phyloP scores from a whole-genome alignment of 2,113 vertebrate species.

The Tylochromis polylepis region DNA sequence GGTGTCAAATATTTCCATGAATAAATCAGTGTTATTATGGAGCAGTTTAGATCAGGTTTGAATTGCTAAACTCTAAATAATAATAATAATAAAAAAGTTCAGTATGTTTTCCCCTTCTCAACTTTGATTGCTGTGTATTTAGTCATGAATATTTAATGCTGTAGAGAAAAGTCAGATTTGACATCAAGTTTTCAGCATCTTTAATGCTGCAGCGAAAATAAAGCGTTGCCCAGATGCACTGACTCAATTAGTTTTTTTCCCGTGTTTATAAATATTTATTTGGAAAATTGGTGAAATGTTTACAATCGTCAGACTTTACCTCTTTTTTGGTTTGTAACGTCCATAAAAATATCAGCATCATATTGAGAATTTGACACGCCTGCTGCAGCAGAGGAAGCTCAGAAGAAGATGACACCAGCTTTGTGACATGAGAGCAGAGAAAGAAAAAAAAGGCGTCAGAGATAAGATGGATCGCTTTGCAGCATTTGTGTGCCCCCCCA shows the following conservation, averaged over 20 bases:
- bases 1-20: not conserved
- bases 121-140: not conserved
- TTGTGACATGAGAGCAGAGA: not conserved
- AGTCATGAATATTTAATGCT: not conserved
- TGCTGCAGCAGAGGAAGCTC: not conserved
- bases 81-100: not conserved
- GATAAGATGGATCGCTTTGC: conserved; percentile 1
- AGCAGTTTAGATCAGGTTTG: not conserved
- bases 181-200: not conserved
- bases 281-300: not conserved
- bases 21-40: not conserved
- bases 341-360: not conserved
- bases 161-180: not conserved
- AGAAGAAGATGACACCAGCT: not conserved
- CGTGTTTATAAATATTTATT: conserved; percentile 4
- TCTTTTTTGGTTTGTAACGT: not conserved
- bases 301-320: not conserved
- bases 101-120: not conserved
- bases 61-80: not conserved
- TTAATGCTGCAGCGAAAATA: not conserved
- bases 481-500: not conserved
- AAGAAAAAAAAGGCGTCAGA: not conserved
- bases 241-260: conserved; percentile 5
- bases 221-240: not conserved
- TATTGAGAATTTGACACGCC: not conserved